These are phyloP conservation scores for Eretmocerus hayati DNA, from an alignment of 2,888 invertebrate species.

Conservation along the genomic window DNA sequence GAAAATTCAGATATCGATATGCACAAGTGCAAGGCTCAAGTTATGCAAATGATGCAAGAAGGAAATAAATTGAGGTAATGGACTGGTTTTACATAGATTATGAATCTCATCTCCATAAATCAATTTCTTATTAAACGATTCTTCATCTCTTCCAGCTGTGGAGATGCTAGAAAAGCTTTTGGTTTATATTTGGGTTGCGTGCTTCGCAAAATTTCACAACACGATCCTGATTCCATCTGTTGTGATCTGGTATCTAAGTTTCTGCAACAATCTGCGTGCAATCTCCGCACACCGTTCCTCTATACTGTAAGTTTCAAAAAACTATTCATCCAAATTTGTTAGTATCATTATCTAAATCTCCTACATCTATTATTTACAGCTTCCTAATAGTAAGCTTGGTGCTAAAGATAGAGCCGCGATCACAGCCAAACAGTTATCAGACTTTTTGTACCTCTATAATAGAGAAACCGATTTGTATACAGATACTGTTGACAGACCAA, in stretches of 20 bases:
- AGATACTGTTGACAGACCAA: constrained; percentile 62
- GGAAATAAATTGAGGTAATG: constrained; percentile 61
- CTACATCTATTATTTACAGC: constrained; percentile 50
- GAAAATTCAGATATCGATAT: constrained; percentile 47
- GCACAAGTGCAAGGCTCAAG: constrained; percentile 53
- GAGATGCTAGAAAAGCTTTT: constrained; percentile 70
- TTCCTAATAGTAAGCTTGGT: constrained; percentile 64
- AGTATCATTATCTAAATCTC: neutral
- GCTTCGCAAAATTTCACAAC: constrained; percentile 58
- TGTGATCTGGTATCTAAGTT: constrained; percentile 68
- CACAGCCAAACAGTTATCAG: constrained; percentile 75
- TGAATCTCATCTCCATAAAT: no score
- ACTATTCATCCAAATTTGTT: no score
- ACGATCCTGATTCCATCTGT: constrained; percentile 43
- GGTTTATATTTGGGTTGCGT: constrained; percentile 70
- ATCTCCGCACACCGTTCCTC: constrained; percentile 63
- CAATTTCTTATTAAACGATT: neutral
- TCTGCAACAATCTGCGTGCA: constrained; percentile 64
- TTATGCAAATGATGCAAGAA: constrained; percentile 56
- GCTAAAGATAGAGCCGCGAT: constrained; percentile 78
- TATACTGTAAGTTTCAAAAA: constrained; percentile 50
- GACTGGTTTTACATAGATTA: neutral
- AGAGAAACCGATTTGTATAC: constrained; percentile 73
- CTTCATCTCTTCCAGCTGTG: constrained; percentile 35
- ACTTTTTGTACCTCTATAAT: constrained; percentile 77